A percentile compares a stretch with the other conserved stretches of the same genome.
phyloP scores from a whole-genome alignment of 2,113 vertebrate genomes.

The Antennarius striatus region DNA sequence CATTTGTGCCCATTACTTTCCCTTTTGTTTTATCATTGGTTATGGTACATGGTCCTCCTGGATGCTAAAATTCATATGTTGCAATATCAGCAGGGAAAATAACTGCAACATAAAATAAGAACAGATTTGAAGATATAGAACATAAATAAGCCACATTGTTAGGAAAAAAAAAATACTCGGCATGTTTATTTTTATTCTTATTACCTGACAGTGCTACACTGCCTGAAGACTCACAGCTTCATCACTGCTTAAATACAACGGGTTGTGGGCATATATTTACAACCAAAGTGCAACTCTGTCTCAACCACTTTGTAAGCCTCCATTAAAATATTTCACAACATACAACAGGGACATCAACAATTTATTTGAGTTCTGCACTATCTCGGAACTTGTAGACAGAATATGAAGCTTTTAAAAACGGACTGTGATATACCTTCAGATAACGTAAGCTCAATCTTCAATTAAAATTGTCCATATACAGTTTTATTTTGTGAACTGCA shows the following conservation, averaged over 20 bases:
- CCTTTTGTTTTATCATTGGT: neutral
- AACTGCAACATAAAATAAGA: neutral
- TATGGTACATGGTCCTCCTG: neutral
- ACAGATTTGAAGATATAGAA: neutral
- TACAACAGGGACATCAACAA: neutral
- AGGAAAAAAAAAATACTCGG: too few species aligned
- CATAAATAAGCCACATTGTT: too few species aligned
- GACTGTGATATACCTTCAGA: neutral
- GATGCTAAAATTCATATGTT: neutral
- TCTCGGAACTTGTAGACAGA: neutral
- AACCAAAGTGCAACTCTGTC: too few species aligned
- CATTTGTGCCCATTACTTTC: conserved; percentile 13
- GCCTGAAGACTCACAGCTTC: too few species aligned
- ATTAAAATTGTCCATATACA: too few species aligned
- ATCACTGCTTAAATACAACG: too few species aligned
- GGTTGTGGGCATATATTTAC: too few species aligned
- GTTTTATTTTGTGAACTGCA: too few species aligned
- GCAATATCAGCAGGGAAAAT: too few species aligned
- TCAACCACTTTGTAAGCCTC: neutral
- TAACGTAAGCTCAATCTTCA: too few species aligned
- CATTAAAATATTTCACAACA: neutral
- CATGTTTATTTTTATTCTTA: too few species aligned
- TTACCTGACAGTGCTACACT: too few species aligned
- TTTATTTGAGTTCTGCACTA: neutral
- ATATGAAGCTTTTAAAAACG: neutral